Evolutionary conservation across 1,140 invertebrate species (phyloP).

Genomic region (Drosophila auraria): DNA sequence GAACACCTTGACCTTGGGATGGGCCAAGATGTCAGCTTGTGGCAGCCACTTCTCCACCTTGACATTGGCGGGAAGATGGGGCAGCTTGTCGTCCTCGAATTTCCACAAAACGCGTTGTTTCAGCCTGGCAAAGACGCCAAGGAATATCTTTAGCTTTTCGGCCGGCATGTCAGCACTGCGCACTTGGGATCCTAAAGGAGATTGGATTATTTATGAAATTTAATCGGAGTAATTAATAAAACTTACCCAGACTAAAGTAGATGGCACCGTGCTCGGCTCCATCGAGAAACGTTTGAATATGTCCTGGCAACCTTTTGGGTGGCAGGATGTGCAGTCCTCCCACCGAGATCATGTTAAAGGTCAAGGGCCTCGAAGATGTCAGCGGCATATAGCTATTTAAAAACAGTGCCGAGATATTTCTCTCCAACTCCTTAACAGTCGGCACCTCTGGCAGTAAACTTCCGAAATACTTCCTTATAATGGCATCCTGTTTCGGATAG

Average conservation of each 20-base stretch:
- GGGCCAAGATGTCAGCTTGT: slow-evolving; percentile 87
- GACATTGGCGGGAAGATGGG: slow-evolving; percentile 86
- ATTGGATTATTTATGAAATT: no score
- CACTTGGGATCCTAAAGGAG: slow-evolving; percentile 65
- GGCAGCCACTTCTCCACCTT: slow-evolving; percentile 88
- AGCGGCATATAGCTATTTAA: slow-evolving; percentile 85
- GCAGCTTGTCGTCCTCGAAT: slow-evolving; percentile 86
- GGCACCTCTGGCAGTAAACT: slow-evolving; percentile 57
- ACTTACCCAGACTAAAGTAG: slow-evolving; percentile 86
- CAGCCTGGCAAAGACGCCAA: slow-evolving; percentile 86
- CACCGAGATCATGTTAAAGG: slow-evolving; percentile 86
- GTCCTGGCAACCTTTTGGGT: slow-evolving; percentile 75
- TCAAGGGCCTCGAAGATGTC: slow-evolving; percentile 82
- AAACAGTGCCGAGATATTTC: slow-evolving; percentile 86
- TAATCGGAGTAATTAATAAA: no score
- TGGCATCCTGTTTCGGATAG: slow-evolving; percentile 66
- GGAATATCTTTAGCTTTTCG: slow-evolving; percentile 85
- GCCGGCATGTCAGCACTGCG: slow-evolving; percentile 79
- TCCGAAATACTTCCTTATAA: slow-evolving; percentile 67
- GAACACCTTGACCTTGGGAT: slow-evolving; percentile 87
- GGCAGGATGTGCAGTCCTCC: slow-evolving; percentile 85
- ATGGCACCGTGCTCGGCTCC: slow-evolving; percentile 85
- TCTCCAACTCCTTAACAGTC: slow-evolving; percentile 85
- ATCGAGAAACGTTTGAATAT: slow-evolving; percentile 73
- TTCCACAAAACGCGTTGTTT: slow-evolving; percentile 88